Base-by-base conservation (phyloP, 2,113 vertebrate species). In the Rhea americana region DNA sequence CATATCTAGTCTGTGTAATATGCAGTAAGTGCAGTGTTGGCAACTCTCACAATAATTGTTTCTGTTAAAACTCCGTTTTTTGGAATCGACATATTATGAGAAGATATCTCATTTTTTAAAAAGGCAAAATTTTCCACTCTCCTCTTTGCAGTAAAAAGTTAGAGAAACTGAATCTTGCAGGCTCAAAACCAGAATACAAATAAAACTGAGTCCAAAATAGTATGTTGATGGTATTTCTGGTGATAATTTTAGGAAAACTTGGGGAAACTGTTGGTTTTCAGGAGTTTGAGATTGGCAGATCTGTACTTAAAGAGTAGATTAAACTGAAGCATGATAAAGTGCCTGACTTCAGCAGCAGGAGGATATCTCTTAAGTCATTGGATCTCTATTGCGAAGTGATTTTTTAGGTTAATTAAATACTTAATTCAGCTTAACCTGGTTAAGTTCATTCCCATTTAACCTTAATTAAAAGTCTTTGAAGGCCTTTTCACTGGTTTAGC, bases 31-130 rank as follows among this genome's bases (percentile, higher is more conserved):
- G 82, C 79, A 71, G 16, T 81, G 51, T 59, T 91, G 82, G 61
- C 88, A 91, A 25, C 84, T 85, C 62, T 61, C 37, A 28, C 45
- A 89, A 24, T 77, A 87, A 85, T 70, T 82, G 59, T 87, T 93
- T 91, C 45, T 87, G 45, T 76, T 87, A 89, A 92, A 91, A 16
- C 39, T 85, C 30, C 1, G 0, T 79, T 62, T 89, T 87, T 43
- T 70, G 74, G 84, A 89, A 76, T 66, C 37, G 32, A 26, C 6
- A 26, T 20, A 50, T 70, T 70, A 50, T 45, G 65, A 89, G 75
- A 95, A 89, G 76, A 82, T 65, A 26, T 39, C 25, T 82, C n/a
- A 17, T 59, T 91, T 56, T 82, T 61, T 7, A 8, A 41, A 86
- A 88, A 76, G 30, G 14, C 35, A 21, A 37, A 35, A 62, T 70